These are phyloP conservation scores for Tychaedon coryphoeus DNA, from an alignment of 2,113 vertebrate species.

Conservation along the genomic window DNA sequence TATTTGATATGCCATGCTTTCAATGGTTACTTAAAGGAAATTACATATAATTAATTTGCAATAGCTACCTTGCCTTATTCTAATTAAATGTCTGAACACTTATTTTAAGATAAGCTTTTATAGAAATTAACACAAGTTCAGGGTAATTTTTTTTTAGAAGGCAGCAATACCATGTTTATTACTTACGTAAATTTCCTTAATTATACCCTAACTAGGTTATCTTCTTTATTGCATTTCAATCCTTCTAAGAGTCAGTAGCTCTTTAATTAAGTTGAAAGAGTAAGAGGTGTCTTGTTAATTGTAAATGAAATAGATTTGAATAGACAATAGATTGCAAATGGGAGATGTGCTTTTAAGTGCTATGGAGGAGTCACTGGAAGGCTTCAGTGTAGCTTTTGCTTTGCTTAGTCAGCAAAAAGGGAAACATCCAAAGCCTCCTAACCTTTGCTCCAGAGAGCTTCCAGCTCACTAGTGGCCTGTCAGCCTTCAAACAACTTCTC, in stretches of 20 bases:
- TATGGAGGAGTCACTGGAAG: conserved; percentile 29
- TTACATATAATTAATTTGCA: conserved; percentile 59
- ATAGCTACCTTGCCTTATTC: conserved; percentile 45
- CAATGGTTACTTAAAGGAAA: conserved; percentile 54
- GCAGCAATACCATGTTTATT: conserved; percentile 69
- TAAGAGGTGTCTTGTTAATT: conserved; percentile 76
- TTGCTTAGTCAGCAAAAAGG: not conserved
- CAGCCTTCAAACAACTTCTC: not conserved
- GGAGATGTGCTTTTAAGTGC: conserved; percentile 65
- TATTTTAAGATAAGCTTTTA: conserved; percentile 48
- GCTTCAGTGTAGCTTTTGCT: conserved; percentile 43
- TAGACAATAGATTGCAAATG: conserved; percentile 70
- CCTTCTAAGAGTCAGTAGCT: conserved; percentile 69
- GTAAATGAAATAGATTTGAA: conserved; percentile 75
- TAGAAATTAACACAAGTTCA: conserved; percentile 42
- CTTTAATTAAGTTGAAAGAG: conserved; percentile 75
- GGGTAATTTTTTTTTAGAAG: conserved; percentile 37
- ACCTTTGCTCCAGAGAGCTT: not conserved
- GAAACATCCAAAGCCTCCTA: not conserved
- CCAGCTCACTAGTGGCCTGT: not conserved
- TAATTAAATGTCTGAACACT: conserved; percentile 65
- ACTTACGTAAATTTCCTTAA: conserved; percentile 74
- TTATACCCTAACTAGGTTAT: conserved; percentile 74
- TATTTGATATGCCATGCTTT: conserved; percentile 2
- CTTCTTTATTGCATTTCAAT: conserved; percentile 75